These are phyloP conservation scores for Ficedula albicollis DNA, from an alignment of 2,797 vertebrate species.

Conservation along the genomic window DNA sequence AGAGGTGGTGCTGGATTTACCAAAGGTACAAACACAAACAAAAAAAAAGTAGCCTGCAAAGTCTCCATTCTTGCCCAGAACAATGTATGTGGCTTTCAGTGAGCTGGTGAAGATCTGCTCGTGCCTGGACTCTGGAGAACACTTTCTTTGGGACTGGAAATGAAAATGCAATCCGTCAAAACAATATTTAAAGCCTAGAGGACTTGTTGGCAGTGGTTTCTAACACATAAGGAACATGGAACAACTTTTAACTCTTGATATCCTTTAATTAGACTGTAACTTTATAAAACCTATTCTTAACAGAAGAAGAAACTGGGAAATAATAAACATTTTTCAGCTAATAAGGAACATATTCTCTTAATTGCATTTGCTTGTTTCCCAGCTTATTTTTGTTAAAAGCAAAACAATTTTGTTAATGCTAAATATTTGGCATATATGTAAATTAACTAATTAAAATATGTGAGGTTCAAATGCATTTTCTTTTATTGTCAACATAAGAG, in stretches of 20 bases:
- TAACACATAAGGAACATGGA: slow-evolving; percentile 79
- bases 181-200: slow-evolving; percentile 90
- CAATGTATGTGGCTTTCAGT: slow-evolving; percentile 52
- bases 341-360: background rate
- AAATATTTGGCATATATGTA: slow-evolving; percentile 8
- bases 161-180: slow-evolving; percentile 83
- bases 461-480: slow-evolving; percentile 14
- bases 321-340: background rate
- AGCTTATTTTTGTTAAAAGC: background rate
- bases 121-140: slow-evolving; percentile 70
- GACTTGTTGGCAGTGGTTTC: slow-evolving; percentile 82
- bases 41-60: slow-evolving; percentile 76
- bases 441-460: slow-evolving; percentile 53
- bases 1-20: slow-evolving; percentile 77
- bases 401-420: background rate
- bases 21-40: slow-evolving; percentile 77
- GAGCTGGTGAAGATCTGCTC: slow-evolving; percentile 57
- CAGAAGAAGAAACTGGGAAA: background rate
- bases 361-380: background rate
- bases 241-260: slow-evolving; percentile 87
- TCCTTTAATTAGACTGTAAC: slow-evolving; percentile 74
- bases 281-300: background rate
- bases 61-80: slow-evolving; percentile 76
- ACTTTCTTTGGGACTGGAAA: slow-evolving; percentile 79
- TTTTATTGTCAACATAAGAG: slow-evolving; percentile 1